A percentile compares a stretch with the other conserved stretches of the same genome.
phyloP scores from a whole-genome alignment of 2,113 vertebrate genomes.

The Tachysurus fulvidraco region DNA sequence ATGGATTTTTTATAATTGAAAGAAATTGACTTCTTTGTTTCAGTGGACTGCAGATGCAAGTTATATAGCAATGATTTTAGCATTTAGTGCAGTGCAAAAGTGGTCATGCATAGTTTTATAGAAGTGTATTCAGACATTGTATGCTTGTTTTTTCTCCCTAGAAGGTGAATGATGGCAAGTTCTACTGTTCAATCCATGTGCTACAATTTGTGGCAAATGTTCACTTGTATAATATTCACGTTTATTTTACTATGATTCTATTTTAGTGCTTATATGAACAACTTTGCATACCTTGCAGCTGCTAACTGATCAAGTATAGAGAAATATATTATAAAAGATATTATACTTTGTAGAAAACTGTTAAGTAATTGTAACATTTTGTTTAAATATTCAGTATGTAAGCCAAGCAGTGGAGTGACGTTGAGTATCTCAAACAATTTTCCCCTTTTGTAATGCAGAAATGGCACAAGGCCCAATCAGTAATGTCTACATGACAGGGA shows the following conservation, averaged over 20 bases:
- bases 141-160: too few relatives aligned
- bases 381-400: not conserved
- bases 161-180: not conserved
- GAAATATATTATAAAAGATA: too few relatives aligned
- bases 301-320: not conserved
- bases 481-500: slow-evolving; percentile 88
- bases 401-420: not conserved
- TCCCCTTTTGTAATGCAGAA: slow-evolving; percentile 72
- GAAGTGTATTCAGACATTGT: not conserved
- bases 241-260: not conserved
- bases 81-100: not conserved
- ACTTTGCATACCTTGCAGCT: not conserved
- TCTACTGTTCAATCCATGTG: not conserved
- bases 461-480: slow-evolving; percentile 97
- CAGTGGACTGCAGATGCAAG: not conserved
- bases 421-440: not conserved
- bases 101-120: not conserved
- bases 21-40: not conserved
- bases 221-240: not conserved
- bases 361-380: not conserved
- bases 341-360: not conserved
- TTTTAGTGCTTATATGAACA: not conserved
- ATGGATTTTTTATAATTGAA: not conserved
- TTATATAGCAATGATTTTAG: not conserved
- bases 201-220: not conserved